Evolutionary conservation across 2,797 vertebrate genomes (phyloP).

Genomic region (Sebastes ruberrimus): DNA sequence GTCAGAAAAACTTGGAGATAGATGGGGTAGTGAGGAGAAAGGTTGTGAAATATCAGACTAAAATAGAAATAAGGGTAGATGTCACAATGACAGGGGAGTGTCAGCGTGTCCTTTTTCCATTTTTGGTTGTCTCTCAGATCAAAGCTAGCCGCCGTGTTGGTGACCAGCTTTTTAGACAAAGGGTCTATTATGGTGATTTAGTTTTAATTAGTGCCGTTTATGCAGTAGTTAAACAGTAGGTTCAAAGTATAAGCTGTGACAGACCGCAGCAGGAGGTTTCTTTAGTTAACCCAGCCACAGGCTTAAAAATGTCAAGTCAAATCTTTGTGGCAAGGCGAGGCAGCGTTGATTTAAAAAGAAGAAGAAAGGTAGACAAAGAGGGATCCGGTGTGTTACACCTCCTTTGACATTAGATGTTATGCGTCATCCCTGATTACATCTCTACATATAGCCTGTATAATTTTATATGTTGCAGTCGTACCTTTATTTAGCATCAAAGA

Average conservation of each 20-base stretch:
- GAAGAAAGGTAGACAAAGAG: neutral
- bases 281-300: slow-evolving; percentile 14
- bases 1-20: neutral
- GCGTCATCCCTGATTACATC: neutral
- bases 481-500: neutral
- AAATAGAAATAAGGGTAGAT: slow-evolving; percentile 28
- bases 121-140: slow-evolving; percentile 12
- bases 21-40: neutral
- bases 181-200: slow-evolving; percentile 26
- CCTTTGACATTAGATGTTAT: neutral
- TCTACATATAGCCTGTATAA: neutral
- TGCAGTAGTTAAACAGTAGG: neutral
- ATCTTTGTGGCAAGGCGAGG: neutral
- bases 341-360: neutral
- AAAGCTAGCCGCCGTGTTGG: slow-evolving; percentile 19
- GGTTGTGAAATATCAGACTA: slow-evolving; percentile 1
- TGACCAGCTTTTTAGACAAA: slow-evolving; percentile 16
- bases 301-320: slow-evolving; percentile 1
- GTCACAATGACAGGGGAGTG: slow-evolving; percentile 1
- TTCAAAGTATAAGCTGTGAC: slow-evolving; percentile 28
- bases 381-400: neutral
- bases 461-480: neutral
- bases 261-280: neutral
- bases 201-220: slow-evolving; percentile 38
- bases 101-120: slow-evolving; percentile 3